Base-by-base conservation (phyloP, 2,888 invertebrate species). In the Idaea dimidiata region DNA sequence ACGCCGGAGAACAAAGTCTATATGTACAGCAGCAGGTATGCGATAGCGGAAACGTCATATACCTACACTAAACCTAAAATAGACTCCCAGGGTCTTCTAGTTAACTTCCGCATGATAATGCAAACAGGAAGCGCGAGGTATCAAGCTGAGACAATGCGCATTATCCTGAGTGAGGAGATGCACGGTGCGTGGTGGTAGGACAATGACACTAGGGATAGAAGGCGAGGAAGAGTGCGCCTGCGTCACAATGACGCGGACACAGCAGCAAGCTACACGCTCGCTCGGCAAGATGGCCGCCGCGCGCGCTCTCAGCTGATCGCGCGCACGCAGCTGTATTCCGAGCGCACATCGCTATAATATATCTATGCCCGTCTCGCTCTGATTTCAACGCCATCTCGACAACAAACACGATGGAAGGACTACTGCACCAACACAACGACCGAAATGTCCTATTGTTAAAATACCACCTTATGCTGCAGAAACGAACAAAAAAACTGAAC, bases 61-160 rank as follows among this genome's bases (percentile, higher is more conserved):
- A 83, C 87, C 89, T 83, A 89, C 90, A 90, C 89, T 90, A 90
- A 88, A 82, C 70, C 89, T 83, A 89, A 90, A 90, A 90, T 90
- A 90, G 89, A 82, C 70, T 74, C 78, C 80, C 90, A 89, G 89
- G 89, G 89, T 87, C 86, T 86, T 76, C 74, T 77, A 72, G 72
- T 73, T 65, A 80, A 67, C 86, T 89, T 89, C 88, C 88, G 89
- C 80, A 72, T 86, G 73, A 79, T 76, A 77, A 76, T 72, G 79
- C 80, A 81, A 84, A 75, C 77, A 81, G 84, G 84, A 84, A 87
- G 78, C 68, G 64, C 67, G 67, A 65, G 68, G 64, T 69, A 65
- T 68, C 62, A 62, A 60, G 66, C 10, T 5, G 14, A 43, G 43
- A 43, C 43, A 43, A 72, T 77, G 79, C 76, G 75, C 18, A 56